Evolutionary conservation across 2,113 vertebrate genomes (phyloP).

Genomic region (Perca flavescens): DNA sequence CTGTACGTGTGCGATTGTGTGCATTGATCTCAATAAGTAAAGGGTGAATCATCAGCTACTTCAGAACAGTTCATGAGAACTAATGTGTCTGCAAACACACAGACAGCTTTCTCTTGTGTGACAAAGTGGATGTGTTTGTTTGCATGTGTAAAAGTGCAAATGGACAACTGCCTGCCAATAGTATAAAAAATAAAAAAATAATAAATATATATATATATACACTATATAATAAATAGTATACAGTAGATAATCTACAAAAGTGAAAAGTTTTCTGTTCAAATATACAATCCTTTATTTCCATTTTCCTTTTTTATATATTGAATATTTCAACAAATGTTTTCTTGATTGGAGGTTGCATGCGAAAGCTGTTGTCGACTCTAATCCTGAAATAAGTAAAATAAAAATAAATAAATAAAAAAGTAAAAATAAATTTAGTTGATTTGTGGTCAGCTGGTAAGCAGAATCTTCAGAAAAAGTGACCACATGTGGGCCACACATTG

Average conservation of each 20-base stretch:
- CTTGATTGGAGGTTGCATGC: neutral
- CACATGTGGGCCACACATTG: slow-evolving; percentile 63
- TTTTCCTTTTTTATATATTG: neutral
- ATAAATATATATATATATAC: too few relatives aligned
- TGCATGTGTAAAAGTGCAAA: neutral
- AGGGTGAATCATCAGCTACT: neutral
- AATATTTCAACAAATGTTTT: slow-evolving; percentile 22
- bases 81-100: neutral
- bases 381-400: slow-evolving; percentile 28
- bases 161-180: neutral
- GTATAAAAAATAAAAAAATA: neutral
- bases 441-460: slow-evolving; percentile 41
- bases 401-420: too few relatives aligned
- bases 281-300: neutral
- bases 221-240: neutral
- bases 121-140: slow-evolving; percentile 1
- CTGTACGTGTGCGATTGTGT: neutral
- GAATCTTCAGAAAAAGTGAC: slow-evolving; percentile 36
- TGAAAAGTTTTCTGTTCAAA: neutral
- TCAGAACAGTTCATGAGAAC: neutral
- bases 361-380: slow-evolving; percentile 16
- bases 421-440: slow-evolving; percentile 31
- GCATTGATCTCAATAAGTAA: neutral
- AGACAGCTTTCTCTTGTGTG: neutral
- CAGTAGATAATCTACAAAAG: neutral